Conservation (phyloP, 2,797 vertebrate genomes). For the Mormyrops boulengeri region DNA sequence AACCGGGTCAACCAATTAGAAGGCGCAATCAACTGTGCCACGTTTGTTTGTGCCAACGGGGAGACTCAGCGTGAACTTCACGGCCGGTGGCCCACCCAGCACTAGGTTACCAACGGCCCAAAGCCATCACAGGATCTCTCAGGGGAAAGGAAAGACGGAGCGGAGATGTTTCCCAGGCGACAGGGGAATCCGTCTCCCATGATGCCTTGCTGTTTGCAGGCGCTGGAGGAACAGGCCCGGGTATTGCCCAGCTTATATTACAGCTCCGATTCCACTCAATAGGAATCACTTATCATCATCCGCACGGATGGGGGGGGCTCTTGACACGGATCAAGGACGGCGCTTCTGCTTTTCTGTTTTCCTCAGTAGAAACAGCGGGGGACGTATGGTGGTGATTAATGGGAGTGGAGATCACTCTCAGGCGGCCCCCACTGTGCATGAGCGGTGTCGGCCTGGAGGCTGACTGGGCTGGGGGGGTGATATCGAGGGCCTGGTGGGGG, state of each 20-base stretch:
- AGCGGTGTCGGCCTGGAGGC: background rate
- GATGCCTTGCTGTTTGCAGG: background rate
- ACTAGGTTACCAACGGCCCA: slow-evolving; percentile 10
- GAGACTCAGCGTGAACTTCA: background rate
- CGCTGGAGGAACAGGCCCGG: background rate
- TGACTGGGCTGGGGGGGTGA: background rate
- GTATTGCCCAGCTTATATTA: background rate
- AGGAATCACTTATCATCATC: slow-evolving; percentile 1
- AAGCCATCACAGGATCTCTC: slow-evolving; percentile 18
- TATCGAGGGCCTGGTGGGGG: background rate
- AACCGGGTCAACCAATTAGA: background rate
- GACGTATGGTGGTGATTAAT: slow-evolving; percentile 7
- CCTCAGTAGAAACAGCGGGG: background rate
- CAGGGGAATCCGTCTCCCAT: background rate
- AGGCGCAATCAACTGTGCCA: background rate
- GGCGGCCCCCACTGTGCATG: background rate
- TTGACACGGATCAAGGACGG: background rate
- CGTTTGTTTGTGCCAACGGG: background rate
- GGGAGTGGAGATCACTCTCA: background rate
- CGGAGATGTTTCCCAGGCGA: background rate
- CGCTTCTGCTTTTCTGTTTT: background rate
- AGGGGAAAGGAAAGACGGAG: background rate
- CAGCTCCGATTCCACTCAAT: background rate
- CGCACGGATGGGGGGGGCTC: background rate
- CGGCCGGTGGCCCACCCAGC: background rate